Conservation (phyloP, 2,888 invertebrate species). For the Malachius bipustulatus region DNA sequence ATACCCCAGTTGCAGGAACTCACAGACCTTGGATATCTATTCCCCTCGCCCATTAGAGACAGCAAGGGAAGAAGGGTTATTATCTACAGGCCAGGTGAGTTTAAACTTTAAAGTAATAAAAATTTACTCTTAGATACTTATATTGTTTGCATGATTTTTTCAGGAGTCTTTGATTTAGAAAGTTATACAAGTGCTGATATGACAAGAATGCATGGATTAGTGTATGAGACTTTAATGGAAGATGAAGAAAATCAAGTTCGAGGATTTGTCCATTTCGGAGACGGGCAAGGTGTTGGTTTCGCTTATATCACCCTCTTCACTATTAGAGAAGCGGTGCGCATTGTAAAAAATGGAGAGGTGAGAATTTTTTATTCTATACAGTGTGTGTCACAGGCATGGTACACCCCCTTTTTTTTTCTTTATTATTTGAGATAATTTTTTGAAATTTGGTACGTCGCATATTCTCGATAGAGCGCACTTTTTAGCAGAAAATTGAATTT, state of each 20-base stretch:
- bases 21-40: constrained; percentile 60
- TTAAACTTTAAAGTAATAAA: not conserved
- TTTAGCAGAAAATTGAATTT: too few species aligned
- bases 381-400: too few species aligned
- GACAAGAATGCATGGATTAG: constrained; percentile 63
- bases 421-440: too few species aligned
- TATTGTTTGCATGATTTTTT: constrained; percentile 14
- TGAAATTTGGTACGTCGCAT: too few species aligned
- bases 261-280: constrained; percentile 68
- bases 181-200: constrained; percentile 66
- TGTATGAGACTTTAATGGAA: constrained; percentile 68
- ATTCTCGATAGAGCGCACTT: too few species aligned
- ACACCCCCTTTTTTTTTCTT: too few species aligned
- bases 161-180: constrained; percentile 68
- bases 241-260: constrained; percentile 70
- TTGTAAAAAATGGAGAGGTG: constrained; percentile 72
- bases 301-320: constrained; percentile 66
- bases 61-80: constrained; percentile 60
- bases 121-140: not conserved
- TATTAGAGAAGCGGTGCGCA: constrained; percentile 64
- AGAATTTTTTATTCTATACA: constrained; percentile 12
- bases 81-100: constrained; percentile 62
- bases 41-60: constrained; percentile 68
- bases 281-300: constrained; percentile 62
- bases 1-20: constrained; percentile 60